Percentiles rank a stretch among this genome's conserved stretches.
phyloP scores from a whole-genome alignment of 2,797 vertebrate species.

The Lophotriccus pileatus region DNA sequence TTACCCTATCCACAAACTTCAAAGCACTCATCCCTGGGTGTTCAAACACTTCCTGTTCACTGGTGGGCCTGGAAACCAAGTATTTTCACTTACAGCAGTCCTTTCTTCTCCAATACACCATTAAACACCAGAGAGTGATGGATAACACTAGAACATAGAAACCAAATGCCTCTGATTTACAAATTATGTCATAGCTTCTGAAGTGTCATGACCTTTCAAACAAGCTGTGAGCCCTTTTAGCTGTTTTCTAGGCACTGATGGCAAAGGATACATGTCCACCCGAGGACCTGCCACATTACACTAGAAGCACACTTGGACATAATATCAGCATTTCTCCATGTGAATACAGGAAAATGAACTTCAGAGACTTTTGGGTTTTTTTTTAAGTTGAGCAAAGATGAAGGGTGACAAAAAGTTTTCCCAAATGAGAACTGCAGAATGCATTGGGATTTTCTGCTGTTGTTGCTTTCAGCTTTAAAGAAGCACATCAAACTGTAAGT shows the following conservation, averaged over 20 bases:
- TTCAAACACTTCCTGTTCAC: not conserved
- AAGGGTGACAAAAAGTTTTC: not conserved
- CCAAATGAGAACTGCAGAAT: not conserved
- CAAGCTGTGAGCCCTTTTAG: not conserved
- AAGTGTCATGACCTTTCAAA: not conserved
- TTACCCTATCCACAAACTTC: not conserved
- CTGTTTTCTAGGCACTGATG: not conserved
- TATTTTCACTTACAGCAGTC: not conserved
- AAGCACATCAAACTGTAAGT: not conserved
- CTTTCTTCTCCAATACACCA: not conserved
- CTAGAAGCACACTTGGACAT: not conserved
- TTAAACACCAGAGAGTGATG: not conserved
- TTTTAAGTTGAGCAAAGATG: not conserved
- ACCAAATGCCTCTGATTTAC: not conserved
- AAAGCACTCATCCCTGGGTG: not conserved
- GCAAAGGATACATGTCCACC: not conserved
- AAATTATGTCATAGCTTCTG: not conserved
- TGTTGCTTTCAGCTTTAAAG: not conserved
- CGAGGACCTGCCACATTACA: not conserved
- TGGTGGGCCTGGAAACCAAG: not conserved
- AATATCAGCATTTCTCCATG: accelerated
- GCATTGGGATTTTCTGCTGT: not conserved
- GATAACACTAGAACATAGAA: not conserved
- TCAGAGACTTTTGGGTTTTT: not conserved
- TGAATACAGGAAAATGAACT: not conserved